These are phyloP conservation scores for Nebria ingens DNA, from an alignment of 1,140 invertebrate species.

Conservation along the genomic window DNA sequence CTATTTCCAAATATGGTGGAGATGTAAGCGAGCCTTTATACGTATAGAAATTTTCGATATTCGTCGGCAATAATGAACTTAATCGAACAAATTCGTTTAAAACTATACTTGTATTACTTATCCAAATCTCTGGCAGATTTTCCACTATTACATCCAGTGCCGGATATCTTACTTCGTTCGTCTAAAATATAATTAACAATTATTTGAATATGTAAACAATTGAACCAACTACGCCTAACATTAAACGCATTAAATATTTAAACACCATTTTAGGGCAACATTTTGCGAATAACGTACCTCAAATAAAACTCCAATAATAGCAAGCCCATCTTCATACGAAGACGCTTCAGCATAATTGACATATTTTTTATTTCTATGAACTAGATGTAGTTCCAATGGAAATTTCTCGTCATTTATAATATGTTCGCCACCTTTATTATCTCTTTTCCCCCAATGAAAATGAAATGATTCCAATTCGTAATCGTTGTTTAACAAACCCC, in stretches of 20 bases:
- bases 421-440: constrained; percentile 57
- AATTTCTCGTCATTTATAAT: constrained; percentile 54
- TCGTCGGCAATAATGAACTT: constrained; percentile 39
- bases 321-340: constrained; percentile 50
- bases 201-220: too few species aligned
- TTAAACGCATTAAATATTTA: too few species aligned
- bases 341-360: constrained; percentile 40
- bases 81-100: constrained; percentile 49
- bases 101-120: constrained; percentile 40
- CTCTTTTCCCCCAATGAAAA: constrained; percentile 61
- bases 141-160: constrained; percentile 42
- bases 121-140: constrained; percentile 44
- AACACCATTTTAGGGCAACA: too few species aligned
- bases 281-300: constrained; percentile 37
- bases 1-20: constrained; percentile 80
- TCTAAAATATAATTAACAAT: constrained; percentile 14
- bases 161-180: constrained; percentile 44
- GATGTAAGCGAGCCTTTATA: constrained; percentile 90
- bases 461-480: constrained; percentile 56
- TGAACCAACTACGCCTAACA: too few species aligned
- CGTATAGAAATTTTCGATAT: constrained; percentile 60
- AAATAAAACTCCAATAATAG: constrained; percentile 48
- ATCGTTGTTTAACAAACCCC: constrained; percentile 46
- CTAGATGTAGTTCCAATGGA: constrained; percentile 65
- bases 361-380: constrained; percentile 59